A percentile compares a stretch with the other conserved stretches of the same genome.
Conservation (phyloP, 2,888 invertebrate species). For the Apotomis betuletana region DNA sequence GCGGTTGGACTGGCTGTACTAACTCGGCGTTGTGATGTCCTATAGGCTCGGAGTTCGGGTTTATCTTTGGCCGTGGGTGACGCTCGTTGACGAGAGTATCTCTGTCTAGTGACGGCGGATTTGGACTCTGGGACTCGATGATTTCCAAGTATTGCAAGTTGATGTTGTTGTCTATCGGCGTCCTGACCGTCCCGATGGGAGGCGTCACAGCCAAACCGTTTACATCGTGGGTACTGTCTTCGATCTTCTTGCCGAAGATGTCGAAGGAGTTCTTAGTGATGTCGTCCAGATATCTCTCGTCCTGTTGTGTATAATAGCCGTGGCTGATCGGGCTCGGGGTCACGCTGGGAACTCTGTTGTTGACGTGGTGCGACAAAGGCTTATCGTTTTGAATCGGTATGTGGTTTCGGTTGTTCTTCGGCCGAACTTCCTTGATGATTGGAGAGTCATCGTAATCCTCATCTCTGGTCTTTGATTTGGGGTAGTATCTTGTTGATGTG, state of each 20-base stretch:
- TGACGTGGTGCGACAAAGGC: slow-evolving; percentile 62
- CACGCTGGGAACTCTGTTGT: slow-evolving; percentile 68
- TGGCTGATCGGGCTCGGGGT: slow-evolving; percentile 84
- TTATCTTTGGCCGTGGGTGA: slow-evolving; percentile 85
- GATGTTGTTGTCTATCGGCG: slow-evolving; percentile 80
- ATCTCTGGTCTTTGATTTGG: slow-evolving; percentile 74
- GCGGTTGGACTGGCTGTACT: slow-evolving; percentile 65
- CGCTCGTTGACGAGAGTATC: slow-evolving; percentile 89
- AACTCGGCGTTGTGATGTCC: slow-evolving; percentile 63
- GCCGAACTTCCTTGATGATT: slow-evolving; percentile 61
- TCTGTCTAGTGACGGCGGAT: slow-evolving; percentile 82
- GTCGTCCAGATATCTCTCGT: slow-evolving; percentile 87
- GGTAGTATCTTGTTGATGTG: slow-evolving; percentile 77
- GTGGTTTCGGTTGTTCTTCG: slow-evolving; percentile 66
- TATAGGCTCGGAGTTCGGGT: slow-evolving; percentile 86
- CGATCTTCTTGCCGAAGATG: slow-evolving; percentile 88
- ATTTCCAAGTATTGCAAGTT: slow-evolving; percentile 81
- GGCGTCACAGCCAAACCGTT: slow-evolving; percentile 77
- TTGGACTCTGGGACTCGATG: slow-evolving; percentile 65
- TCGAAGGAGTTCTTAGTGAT: slow-evolving; percentile 90
- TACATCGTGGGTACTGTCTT: slow-evolving; percentile 75
- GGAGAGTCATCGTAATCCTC: slow-evolving; percentile 75
- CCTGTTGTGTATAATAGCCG: slow-evolving; percentile 87
- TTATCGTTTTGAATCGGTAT: slow-evolving; percentile 69
- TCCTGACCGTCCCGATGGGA: slow-evolving; percentile 73